These are phyloP conservation scores for Rhinoraja longicauda DNA, from an alignment of 2,797 vertebrate species.

Conservation along the genomic window DNA sequence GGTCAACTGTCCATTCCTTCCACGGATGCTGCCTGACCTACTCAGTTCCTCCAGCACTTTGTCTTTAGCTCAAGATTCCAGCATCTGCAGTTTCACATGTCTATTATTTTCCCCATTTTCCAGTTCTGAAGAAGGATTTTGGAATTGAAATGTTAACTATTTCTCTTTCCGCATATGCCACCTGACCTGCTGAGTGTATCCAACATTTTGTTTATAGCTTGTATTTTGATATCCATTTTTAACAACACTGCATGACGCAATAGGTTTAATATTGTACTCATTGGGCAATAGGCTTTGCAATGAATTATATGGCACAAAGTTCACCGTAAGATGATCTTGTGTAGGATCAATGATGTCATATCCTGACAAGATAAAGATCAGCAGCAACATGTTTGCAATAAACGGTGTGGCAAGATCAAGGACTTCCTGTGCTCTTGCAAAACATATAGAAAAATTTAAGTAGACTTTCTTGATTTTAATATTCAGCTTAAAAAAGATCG, in stretches of 20 bases:
- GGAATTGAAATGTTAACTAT: no score
- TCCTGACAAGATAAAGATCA: background rate
- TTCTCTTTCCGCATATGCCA: no score
- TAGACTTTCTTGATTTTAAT: background rate
- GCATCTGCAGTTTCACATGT: no score
- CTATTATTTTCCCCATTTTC: no score
- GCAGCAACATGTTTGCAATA: background rate
- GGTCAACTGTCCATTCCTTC: no score
- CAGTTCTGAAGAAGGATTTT: no score
- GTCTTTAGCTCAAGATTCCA: no score
- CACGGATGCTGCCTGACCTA: no score
- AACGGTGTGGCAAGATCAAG: background rate
- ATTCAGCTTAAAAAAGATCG: background rate
- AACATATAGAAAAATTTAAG: background rate
- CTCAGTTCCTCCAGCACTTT: no score
- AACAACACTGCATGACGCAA: background rate
- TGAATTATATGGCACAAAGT: background rate
- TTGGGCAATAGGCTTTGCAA: background rate
- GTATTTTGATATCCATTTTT: conserved; percentile 18
- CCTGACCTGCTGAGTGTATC: no score
- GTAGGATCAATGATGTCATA: conserved; percentile 5
- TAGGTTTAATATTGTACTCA: background rate
- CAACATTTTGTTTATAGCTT: background rate
- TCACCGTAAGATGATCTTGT: background rate
- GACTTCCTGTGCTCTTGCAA: background rate